A percentile compares a stretch with the other conserved stretches of the same genome.
phyloP scores from a whole-genome alignment of 2,888 invertebrate species.

The Philereme transversata region DNA sequence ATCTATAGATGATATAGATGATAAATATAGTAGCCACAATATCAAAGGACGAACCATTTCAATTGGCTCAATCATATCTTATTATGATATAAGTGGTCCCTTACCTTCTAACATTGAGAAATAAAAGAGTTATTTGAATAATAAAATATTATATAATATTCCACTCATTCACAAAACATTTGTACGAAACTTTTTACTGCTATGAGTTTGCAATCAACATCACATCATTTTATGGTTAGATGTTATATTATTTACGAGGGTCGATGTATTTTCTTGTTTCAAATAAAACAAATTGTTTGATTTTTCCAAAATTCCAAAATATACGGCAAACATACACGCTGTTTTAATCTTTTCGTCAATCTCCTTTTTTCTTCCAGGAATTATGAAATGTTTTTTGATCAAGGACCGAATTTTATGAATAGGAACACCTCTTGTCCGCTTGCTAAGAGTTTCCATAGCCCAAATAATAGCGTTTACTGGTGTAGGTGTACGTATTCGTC shows the following conservation, averaged over 20 bases:
- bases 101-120: slow-evolving; percentile 82
- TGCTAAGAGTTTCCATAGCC: slow-evolving; percentile 58
- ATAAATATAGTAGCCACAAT: background rate
- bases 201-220: slow-evolving; percentile 1
- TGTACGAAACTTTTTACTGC: slow-evolving; percentile 13
- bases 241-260: slow-evolving; percentile 8
- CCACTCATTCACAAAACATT: slow-evolving; percentile 12
- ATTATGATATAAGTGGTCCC: slow-evolving; percentile 13
- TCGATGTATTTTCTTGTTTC: slow-evolving; percentile 30
- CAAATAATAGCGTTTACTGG: slow-evolving; percentile 60
- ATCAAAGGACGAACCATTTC: background rate
- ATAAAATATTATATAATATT: slow-evolving; percentile 22
- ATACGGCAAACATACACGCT: slow-evolving; percentile 51
- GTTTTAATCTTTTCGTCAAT: slow-evolving; percentile 54
- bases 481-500: slow-evolving; percentile 43
- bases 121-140: slow-evolving; percentile 22
- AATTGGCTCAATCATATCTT: slow-evolving; percentile 12
- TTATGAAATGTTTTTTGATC: slow-evolving; percentile 53
- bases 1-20: no score
- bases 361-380: slow-evolving; percentile 52
- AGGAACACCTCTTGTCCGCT: slow-evolving; percentile 48
- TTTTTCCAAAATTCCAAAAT: slow-evolving; percentile 55
- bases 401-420: slow-evolving; percentile 49
- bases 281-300: slow-evolving; percentile 48
- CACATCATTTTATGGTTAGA: slow-evolving; percentile 9